Evolutionary conservation across 2,113 vertebrate genomes (phyloP).

Genomic region (Heterotilapia buettikoferi): DNA sequence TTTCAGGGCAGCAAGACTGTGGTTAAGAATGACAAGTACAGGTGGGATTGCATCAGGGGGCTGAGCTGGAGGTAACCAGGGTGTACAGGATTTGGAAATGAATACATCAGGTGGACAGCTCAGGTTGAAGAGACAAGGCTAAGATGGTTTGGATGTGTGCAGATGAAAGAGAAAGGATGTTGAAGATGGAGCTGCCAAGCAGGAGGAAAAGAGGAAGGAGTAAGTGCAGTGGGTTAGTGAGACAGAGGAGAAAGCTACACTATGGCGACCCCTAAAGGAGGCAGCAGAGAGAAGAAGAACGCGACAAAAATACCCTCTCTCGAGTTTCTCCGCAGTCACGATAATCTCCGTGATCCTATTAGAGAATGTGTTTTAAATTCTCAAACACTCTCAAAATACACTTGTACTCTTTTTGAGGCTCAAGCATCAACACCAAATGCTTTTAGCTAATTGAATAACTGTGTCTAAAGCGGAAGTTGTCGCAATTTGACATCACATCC

Average conservation of each 20-base stretch:
- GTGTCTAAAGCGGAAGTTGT: neutral
- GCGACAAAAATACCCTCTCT: neutral
- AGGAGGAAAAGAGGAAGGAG: neutral
- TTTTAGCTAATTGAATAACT: neutral
- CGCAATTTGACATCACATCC: neutral
- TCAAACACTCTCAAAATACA: neutral
- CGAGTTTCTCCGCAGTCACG: neutral
- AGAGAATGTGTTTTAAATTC: neutral
- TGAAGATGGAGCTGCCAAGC: neutral
- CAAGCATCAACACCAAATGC: neutral
- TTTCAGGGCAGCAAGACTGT: neutral
- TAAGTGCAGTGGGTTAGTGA: neutral
- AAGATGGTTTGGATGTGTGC: neutral
- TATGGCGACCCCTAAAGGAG: neutral
- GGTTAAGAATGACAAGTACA: neutral
- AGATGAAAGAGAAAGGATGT: neutral
- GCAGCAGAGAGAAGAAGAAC: neutral
- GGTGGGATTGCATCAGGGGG: neutral
- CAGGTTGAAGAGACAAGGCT: neutral
- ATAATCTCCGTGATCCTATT: neutral
- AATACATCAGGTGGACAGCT: neutral
- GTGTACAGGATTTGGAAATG: neutral
- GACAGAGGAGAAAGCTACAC: fast-evolving
- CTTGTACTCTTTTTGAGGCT: neutral
- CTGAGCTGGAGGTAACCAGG: neutral